Conservation (phyloP, 2,113 vertebrate species). For the Rhombomys opimus region DNA sequence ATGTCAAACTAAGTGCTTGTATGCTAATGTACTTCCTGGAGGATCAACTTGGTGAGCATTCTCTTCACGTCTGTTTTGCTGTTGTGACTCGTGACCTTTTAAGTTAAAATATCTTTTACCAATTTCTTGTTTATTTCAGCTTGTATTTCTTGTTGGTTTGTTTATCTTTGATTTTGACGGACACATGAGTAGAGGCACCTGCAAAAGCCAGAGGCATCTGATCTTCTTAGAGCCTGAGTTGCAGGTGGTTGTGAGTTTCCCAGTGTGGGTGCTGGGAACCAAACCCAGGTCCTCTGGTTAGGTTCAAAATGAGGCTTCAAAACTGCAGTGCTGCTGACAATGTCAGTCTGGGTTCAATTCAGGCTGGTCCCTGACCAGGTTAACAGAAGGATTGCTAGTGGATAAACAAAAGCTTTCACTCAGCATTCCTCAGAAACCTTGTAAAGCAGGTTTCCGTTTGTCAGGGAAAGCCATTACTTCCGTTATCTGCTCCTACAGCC, state of each 20-base stretch:
- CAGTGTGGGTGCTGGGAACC: not conserved
- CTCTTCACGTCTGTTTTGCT: not conserved
- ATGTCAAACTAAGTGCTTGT: not conserved
- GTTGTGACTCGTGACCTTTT: not conserved
- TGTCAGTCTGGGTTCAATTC: not conserved
- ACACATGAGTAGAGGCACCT: not conserved
- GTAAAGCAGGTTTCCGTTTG: not conserved
- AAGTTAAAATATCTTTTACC: not conserved
- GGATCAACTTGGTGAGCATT: not conserved
- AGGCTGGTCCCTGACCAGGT: not conserved
- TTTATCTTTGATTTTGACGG: not conserved
- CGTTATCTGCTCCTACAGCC: not conserved
- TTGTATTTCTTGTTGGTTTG: not conserved
- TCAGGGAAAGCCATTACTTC: not conserved
- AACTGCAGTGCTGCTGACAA: not conserved
- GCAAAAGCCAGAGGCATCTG: not conserved
- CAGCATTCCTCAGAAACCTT: not conserved
- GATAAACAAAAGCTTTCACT: not conserved
- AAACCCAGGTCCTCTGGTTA: not conserved
- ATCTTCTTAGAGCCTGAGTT: not conserved
- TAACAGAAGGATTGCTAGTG: not conserved
- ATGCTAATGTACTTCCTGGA: not conserved
- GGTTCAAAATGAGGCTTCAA: not conserved
- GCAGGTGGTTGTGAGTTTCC: not conserved
- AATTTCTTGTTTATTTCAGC: not conserved